Conservation (phyloP, 2,113 vertebrate genomes). For the Petrocephalus microphthalmus region DNA sequence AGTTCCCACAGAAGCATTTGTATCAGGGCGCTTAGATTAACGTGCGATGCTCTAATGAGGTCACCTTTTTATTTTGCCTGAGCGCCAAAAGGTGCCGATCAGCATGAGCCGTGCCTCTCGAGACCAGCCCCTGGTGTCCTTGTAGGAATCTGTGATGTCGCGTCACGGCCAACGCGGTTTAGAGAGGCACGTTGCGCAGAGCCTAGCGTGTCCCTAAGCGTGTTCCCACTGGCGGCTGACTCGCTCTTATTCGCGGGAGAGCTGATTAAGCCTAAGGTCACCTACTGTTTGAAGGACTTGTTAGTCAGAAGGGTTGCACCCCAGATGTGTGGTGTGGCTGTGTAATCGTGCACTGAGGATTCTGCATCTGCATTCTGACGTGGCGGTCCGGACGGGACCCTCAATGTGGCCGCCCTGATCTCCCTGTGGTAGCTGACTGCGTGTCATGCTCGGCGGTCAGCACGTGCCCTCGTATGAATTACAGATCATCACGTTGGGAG, state of each 20-base stretch:
- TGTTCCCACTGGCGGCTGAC: not conserved
- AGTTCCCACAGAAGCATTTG: not conserved
- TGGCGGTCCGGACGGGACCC: not conserved
- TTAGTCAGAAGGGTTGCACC: not conserved
- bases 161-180: not conserved
- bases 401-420: not conserved
- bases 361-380: not conserved
- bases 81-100: not conserved
- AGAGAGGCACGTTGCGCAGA: not conserved
- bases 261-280: not conserved
- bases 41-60: not conserved
- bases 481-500: not conserved
- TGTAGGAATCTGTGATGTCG: not conserved
- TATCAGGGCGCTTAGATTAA: not conserved
- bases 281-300: not conserved
- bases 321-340: not conserved
- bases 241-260: not conserved
- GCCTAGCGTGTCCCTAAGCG: not conserved
- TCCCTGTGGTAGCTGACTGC: not conserved
- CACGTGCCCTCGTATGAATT: not conserved
- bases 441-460: not conserved
- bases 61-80: slow-evolving; percentile 4
- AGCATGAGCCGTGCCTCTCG: not conserved
- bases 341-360: not conserved
- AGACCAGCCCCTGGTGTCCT: not conserved